Evolutionary conservation across 1,140 invertebrate species (phyloP).

Genomic region (Hypsibius dujardini): DNA sequence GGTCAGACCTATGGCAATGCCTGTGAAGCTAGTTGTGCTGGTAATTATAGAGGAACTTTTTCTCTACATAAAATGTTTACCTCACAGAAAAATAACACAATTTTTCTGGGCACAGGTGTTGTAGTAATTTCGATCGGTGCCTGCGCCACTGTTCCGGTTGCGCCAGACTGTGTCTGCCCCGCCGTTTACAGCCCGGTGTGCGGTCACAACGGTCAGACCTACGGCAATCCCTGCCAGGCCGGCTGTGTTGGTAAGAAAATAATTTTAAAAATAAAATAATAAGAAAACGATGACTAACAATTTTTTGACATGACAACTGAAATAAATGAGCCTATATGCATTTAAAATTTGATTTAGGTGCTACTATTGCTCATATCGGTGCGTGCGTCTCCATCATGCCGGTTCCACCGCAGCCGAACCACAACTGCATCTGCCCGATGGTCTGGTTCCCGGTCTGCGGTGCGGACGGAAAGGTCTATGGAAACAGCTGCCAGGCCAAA

Average conservation of each 20-base stretch:
- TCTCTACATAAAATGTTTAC: neutral
- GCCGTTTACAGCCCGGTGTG: neutral
- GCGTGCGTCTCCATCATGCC: too few species aligned
- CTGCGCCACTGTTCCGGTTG: neutral
- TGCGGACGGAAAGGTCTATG: neutral
- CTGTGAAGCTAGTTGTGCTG: neutral
- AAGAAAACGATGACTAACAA: too few species aligned
- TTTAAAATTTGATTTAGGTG: too few species aligned
- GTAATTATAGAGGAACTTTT: neutral
- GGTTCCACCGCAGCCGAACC: too few species aligned
- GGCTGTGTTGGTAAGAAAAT: neutral
- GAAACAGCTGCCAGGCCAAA: neutral
- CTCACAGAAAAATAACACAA: neutral
- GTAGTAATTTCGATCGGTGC: neutral
- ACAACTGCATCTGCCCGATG: neutral
- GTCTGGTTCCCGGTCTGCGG: neutral
- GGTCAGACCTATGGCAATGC: neutral
- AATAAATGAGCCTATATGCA: too few species aligned
- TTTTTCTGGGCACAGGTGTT: too few species aligned
- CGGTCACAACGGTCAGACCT: neutral
- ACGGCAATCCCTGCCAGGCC: neutral
- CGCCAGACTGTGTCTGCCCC: neutral
- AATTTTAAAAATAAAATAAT: neutral
- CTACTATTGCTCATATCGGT: too few species aligned
- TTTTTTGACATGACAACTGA: too few species aligned